Evolutionary conservation across 2,797 vertebrate species (phyloP), one percentile per base, ranked within the genome.

Genomic region (Geotrypetes seraphini): DNA sequence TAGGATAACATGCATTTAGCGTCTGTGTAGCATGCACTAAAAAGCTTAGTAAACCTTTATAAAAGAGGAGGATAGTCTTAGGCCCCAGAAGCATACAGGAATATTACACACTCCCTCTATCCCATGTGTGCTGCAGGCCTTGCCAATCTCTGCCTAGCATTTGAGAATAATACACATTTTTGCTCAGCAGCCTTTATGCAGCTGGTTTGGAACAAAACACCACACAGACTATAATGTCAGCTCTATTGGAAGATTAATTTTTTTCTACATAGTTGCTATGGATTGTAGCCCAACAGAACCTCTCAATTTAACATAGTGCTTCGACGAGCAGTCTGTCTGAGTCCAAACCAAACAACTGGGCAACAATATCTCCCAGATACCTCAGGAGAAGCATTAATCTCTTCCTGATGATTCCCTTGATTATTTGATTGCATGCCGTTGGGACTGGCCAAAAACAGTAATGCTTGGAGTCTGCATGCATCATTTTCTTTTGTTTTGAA

Each of bases 311-410:
- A 54, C 56, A 57, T 36, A 49, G 39, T 28, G 22, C 17, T 8
- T 10, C 18, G 10, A 33, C 25, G 57, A 50, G 34, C 35, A 36
- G 13, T 29, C 20, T 39, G 41, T 28, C 5, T 46, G 12, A 28
- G 28, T 4, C 33, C 47, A 43, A 56, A 57, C 8, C 3, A 60
- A 66, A 54, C 32, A 37, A 50, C 43, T 52, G 53, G 50, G 40
- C 33, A 32, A 46, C 45, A 71, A 45, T 48, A 27, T 49, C 47
- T 75, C 69, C 67, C 71, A 34, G 4, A 40, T 43, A 63, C 70
- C 63, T 74, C 69, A 78, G 77, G 79, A 73, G 50, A 63, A 71
- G 28, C 56, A 46, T 66, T 79, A 71, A 76, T 35, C 35, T 63
- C 56, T 33, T 48, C 52, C 35, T 4, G 10, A 57, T 50, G 60